These are phyloP conservation scores for Rallus limicola DNA, from an alignment of 2,113 vertebrate genomes.

Conservation along the genomic window DNA sequence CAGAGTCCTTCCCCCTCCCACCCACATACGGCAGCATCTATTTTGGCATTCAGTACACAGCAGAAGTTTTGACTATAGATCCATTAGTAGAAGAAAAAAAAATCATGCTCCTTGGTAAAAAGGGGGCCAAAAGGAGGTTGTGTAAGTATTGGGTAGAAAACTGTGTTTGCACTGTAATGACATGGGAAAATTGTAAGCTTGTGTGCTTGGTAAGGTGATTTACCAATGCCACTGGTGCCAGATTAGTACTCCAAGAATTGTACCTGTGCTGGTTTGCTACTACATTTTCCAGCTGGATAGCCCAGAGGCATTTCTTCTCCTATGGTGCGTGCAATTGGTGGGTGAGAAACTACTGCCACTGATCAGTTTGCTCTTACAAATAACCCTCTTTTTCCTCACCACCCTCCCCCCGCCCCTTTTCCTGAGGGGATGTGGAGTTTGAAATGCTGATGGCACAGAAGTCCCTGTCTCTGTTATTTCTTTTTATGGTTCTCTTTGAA, in stretches of 20 bases:
- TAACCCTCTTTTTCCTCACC: constrained; percentile 12
- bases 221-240: not conserved
- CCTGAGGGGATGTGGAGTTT: constrained; percentile 48
- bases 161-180: not conserved
- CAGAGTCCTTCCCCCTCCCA: constrained; percentile 43
- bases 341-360: not conserved
- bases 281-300: not conserved
- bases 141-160: not conserved
- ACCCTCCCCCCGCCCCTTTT: not conserved
- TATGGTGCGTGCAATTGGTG: not conserved
- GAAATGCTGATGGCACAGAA: constrained; percentile 65
- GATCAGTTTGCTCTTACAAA: constrained; percentile 39
- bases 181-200: not conserved
- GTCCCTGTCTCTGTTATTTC: constrained; percentile 55
- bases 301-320: not conserved
- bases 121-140: not conserved
- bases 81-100: not conserved
- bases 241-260: not conserved
- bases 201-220: not conserved
- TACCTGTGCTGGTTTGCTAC: not conserved
- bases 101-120: not conserved
- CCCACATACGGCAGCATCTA: constrained; percentile 55
- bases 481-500: constrained; percentile 69
- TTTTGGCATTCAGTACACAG: constrained; percentile 32
- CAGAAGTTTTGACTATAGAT: constrained; percentile 16